Evolutionary conservation across 2,888 invertebrate species (phyloP), one percentile per base, ranked within the genome.

Genomic region (Agrilus cyanescens): DNA sequence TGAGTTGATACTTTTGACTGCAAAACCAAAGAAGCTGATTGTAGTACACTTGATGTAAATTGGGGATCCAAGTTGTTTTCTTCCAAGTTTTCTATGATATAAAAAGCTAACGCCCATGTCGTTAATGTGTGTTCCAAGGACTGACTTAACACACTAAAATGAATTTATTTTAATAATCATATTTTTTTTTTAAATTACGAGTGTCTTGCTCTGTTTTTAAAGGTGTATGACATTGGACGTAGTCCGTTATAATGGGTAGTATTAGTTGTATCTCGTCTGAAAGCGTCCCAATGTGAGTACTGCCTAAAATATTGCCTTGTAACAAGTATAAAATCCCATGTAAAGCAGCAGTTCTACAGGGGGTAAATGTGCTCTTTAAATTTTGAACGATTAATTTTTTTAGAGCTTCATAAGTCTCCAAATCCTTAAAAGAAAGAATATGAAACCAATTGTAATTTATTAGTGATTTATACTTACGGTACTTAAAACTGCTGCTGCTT

Each of bases 61-160:
- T 75, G 73, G 35, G 71, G 66, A 49, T 76, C 77, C 40, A 74
- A 67, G 49, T 75, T 75, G 41, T 72, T 69, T 56, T 82, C 80
- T 48, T 79, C 76, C 30, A 81, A 69, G 58, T 80, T 78, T 65
- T 87, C 86, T 54, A 85, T 70, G 46, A 87, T 66, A 63, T 80
- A 84, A 65, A 85, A 85, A 38, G 80, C 77, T 38, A 84, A 64
- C 20, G 83, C 75, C 84, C 85, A 86, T 57, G 85, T 73, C 38
- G 80, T 67, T 50, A 82, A 67, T 41, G 76, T 73, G 58, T 85
- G 82, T 50, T 78, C 77, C 57, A 79, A 77, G 53, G 63, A 63
- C 45, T 59, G 59, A 45, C 53, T 58, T 44, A 64, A 50, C 32
- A 60, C 56, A 39, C 60, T 61, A 46, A 45, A 56, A 52, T 35